phyloP scores from a whole-genome alignment of 2,113 vertebrate species.

The Bos taurus region DNA sequence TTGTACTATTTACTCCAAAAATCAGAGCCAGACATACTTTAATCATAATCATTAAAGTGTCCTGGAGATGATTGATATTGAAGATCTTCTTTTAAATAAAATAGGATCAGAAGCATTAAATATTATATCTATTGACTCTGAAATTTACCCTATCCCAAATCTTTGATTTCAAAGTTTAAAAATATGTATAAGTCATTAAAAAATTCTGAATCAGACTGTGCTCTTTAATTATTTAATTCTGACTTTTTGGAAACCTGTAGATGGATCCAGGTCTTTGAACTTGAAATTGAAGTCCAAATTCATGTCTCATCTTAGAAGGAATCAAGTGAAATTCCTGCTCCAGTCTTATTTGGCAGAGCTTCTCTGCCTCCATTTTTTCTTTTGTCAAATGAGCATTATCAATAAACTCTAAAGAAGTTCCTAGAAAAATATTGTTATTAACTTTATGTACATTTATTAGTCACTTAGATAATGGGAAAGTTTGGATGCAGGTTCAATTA shows the following conservation, averaged over 20 bases:
- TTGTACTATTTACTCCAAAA: neutral
- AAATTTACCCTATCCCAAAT: neutral
- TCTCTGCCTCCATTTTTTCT: conserved; percentile 30
- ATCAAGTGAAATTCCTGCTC: conserved; percentile 3
- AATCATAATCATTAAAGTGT: neutral
- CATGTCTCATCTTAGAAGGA: neutral
- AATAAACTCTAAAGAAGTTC: conserved; percentile 49
- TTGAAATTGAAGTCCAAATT: neutral
- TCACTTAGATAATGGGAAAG: conserved; percentile 71
- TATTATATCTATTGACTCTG: neutral
- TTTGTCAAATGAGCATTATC: conserved; percentile 30
- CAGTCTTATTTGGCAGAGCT: conserved; percentile 41
- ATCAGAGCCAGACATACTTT: neutral
- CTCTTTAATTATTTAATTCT: conserved; percentile 14
- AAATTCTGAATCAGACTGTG: neutral
- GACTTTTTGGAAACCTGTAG: neutral
- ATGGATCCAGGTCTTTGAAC: neutral
- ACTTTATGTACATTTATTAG: conserved; percentile 59
- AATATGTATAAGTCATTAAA: neutral
- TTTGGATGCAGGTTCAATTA: conserved; percentile 65
- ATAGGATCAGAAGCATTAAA: neutral
- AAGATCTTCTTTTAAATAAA: neutral
- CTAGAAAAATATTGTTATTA: conserved; percentile 47
- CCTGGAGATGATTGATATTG: neutral
- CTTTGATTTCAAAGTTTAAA: neutral